These are phyloP conservation scores for Bombus huntii DNA, from an alignment of 1,140 invertebrate species.

Conservation along the genomic window DNA sequence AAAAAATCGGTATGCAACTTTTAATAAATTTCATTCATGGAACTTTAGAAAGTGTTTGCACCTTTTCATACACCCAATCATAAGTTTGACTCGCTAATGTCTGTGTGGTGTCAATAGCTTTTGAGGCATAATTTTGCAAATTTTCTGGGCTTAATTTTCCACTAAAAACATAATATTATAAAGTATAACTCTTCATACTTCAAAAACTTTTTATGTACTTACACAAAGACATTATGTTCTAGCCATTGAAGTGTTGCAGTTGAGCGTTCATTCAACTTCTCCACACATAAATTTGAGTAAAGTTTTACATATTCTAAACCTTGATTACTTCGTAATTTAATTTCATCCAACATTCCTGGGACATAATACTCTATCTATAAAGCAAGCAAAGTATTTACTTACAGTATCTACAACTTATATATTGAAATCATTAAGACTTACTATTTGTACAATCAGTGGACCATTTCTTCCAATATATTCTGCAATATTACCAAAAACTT, in stretches of 20 bases:
- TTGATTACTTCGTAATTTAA: constrained; percentile 67
- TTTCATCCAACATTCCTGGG: constrained; percentile 85
- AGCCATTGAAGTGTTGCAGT: constrained; percentile 81
- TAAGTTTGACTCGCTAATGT: constrained; percentile 86
- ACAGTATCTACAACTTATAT: not conserved
- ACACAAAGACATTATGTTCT: constrained; percentile 90
- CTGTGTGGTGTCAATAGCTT: constrained; percentile 86
- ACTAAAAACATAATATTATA: constrained; percentile 81
- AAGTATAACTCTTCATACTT: not conserved
- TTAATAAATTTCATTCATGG: constrained; percentile 81
- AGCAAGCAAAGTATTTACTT: constrained; percentile 27
- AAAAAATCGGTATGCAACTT: constrained; percentile 38
- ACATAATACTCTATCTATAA: constrained; percentile 87
- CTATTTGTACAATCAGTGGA: constrained; percentile 84
- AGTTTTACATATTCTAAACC: constrained; percentile 69
- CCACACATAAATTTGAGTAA: constrained; percentile 69
- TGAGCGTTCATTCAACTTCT: constrained; percentile 75
- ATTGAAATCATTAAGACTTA: constrained; percentile 76
- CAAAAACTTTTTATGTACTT: constrained; percentile 81
- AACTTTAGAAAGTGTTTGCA: constrained; percentile 87
- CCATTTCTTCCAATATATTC: constrained; percentile 84
- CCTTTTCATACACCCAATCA: constrained; percentile 89
- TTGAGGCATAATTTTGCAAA: constrained; percentile 85
- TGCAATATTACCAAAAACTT: constrained; percentile 82
- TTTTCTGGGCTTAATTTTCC: constrained; percentile 89